Evolutionary conservation across 2,888 invertebrate genomes (phyloP).

Genomic region (Noctua janthina): DNA sequence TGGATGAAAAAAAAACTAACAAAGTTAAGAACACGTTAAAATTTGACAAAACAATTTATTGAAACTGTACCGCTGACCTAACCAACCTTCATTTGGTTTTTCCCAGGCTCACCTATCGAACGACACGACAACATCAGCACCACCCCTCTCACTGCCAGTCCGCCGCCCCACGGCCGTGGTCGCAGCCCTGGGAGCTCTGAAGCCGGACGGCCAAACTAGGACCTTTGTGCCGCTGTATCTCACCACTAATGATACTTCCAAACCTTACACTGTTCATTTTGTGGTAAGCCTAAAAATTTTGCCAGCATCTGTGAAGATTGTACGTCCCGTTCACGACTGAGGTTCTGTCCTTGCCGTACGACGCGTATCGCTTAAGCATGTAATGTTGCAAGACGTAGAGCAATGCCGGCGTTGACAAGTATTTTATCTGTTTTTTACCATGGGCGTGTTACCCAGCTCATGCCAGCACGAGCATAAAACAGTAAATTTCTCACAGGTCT

Average conservation of each 20-base stretch:
- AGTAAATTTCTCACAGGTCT: not conserved
- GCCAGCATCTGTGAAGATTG: not conserved
- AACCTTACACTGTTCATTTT: conserved; percentile 84
- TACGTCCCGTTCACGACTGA: not conserved
- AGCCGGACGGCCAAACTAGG: conserved; percentile 71
- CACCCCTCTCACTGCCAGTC: conserved; percentile 70
- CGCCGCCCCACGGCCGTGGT: conserved; percentile 64
- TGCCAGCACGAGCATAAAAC: not conserved
- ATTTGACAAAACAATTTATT: not conserved
- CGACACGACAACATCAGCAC: conserved; percentile 69
- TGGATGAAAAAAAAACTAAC: not conserved
- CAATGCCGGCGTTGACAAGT: not conserved
- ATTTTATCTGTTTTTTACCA: not conserved
- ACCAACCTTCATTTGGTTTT: not conserved
- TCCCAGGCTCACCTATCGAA: conserved; percentile 78
- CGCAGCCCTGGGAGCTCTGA: conserved; percentile 78
- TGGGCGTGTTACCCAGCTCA: not conserved
- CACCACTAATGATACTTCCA: conserved; percentile 67
- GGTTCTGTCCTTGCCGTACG: not conserved
- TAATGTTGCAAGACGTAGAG: not conserved
- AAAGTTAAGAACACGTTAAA: not conserved
- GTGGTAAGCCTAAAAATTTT: conserved; percentile 74
- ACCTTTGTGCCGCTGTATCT: conserved; percentile 83
- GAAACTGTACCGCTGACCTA: not conserved
- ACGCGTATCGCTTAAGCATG: not conserved